These are phyloP conservation scores for Puffinus mauretanicus DNA, from an alignment of 2,113 vertebrate species.

Conservation along the genomic window DNA sequence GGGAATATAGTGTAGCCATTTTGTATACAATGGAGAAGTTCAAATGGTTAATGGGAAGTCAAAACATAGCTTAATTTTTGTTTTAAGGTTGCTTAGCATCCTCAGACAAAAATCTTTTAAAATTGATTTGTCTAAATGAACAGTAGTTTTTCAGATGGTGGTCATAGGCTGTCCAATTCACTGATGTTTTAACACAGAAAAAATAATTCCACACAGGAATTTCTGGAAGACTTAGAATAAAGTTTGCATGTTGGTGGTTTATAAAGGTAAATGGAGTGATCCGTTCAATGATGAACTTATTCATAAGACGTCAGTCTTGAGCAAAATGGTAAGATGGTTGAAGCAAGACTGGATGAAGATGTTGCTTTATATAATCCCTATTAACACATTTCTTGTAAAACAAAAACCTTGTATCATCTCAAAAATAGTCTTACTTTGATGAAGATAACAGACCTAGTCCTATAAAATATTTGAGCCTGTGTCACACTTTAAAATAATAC, in stretches of 20 bases:
- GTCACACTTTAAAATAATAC: background rate
- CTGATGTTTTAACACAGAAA: background rate
- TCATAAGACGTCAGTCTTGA: background rate
- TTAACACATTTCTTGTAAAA: background rate
- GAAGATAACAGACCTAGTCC: background rate
- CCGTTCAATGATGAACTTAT: background rate
- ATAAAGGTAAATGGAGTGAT: background rate
- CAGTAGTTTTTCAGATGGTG: background rate
- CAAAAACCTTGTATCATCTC: background rate
- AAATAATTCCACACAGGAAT: background rate
- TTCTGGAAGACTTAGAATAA: background rate
- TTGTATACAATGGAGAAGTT: background rate
- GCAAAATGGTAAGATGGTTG: background rate
- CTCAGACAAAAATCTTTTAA: background rate
- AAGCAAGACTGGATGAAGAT: background rate
- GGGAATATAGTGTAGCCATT: background rate
- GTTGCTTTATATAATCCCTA: background rate
- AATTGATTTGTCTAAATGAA: background rate
- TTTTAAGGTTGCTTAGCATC: background rate
- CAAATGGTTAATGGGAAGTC: background rate
- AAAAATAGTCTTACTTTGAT: background rate
- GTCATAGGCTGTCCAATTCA: background rate
- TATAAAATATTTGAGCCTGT: background rate
- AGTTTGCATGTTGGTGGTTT: background rate
- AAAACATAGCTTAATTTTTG: background rate